Percentiles rank a stretch among this genome's conserved stretches.
Conservation (phyloP, 2,797 vertebrate genomes). For the Sebastes wilsoni region DNA sequence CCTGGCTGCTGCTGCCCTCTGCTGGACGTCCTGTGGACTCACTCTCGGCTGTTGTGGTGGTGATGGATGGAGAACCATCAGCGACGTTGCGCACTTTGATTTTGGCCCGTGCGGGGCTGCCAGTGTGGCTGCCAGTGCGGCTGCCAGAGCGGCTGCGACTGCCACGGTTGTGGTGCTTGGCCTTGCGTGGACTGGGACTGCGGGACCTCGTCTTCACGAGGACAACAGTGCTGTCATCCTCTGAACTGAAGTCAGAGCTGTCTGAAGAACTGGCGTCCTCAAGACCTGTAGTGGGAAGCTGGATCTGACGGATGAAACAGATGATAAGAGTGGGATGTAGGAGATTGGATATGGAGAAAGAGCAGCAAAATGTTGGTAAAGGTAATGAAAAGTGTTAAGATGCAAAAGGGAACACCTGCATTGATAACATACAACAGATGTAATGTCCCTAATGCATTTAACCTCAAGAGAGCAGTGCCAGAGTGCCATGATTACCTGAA, state of each 20-base stretch:
- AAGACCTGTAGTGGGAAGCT: slow-evolving; percentile 85
- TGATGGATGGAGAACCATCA: slow-evolving; percentile 63
- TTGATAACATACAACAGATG: neutral
- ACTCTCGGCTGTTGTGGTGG: slow-evolving; percentile 17
- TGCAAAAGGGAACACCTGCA: neutral
- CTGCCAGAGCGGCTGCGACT: slow-evolving; percentile 57
- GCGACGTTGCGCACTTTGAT: slow-evolving; percentile 78
- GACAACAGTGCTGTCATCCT: slow-evolving; percentile 91
- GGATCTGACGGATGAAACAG: slow-evolving; percentile 84
- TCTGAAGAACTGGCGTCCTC: slow-evolving; percentile 86
- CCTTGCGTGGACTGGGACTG: slow-evolving; percentile 87
- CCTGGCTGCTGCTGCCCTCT: slow-evolving; percentile 61
- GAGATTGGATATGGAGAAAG: neutral
- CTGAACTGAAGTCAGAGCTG: slow-evolving; percentile 91
- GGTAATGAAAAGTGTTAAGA: neutral
- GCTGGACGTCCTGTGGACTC: slow-evolving; percentile 43
- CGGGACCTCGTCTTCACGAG: slow-evolving; percentile 87
- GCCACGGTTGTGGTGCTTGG: slow-evolving; percentile 64
- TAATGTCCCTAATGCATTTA: neutral
- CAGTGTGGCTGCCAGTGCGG: slow-evolving; percentile 47
- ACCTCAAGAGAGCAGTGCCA: neutral
- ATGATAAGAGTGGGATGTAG: neutral
- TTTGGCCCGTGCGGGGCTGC: slow-evolving; percentile 75
- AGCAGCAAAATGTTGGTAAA: neutral
- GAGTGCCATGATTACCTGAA: slow-evolving; percentile 87